A percentile compares a stretch with the other conserved stretches of the same genome.
These are phyloP conservation scores for Cephus runcator DNA, from an alignment of 2,888 invertebrate species.

Conservation along the genomic window DNA sequence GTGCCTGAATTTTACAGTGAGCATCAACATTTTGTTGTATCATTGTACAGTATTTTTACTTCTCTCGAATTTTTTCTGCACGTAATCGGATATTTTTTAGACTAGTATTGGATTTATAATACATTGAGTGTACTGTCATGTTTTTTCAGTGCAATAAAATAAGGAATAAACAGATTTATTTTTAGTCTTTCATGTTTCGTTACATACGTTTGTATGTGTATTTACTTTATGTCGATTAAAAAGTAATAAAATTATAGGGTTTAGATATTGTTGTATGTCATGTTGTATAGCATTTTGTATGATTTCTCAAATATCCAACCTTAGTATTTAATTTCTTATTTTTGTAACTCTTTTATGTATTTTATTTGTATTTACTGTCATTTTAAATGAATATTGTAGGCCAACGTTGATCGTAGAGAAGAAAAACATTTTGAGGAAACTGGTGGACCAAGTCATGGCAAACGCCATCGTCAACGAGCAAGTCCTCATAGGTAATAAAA, in stretches of 20 bases:
- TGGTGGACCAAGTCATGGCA: slow-evolving; percentile 67
- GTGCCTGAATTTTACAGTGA: neutral
- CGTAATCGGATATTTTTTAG: neutral
- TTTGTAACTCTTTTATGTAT: neutral
- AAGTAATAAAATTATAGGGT: neutral
- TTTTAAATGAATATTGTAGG: slow-evolving; percentile 28
- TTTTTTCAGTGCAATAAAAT: neutral
- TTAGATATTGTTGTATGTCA: neutral
- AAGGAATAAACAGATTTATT: neutral
- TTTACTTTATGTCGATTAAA: neutral
- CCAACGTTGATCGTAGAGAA: slow-evolving; percentile 52
- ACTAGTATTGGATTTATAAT: neutral
- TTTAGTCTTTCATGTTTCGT: neutral
- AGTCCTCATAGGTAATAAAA: slow-evolving; percentile 64
- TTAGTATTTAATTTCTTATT: too few relatives aligned
- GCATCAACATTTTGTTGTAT: neutral
- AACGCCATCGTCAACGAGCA: slow-evolving; percentile 68
- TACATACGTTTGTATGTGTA: neutral
- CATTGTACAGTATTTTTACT: neutral
- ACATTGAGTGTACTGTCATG: neutral
- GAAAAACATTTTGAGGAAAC: slow-evolving; percentile 66
- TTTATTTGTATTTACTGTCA: neutral
- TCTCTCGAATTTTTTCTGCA: neutral
- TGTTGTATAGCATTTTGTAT: too few relatives aligned
- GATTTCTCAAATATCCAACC: too few relatives aligned